Conservation (phyloP, 2,113 vertebrate species). For the Phaethornis superciliosus region DNA sequence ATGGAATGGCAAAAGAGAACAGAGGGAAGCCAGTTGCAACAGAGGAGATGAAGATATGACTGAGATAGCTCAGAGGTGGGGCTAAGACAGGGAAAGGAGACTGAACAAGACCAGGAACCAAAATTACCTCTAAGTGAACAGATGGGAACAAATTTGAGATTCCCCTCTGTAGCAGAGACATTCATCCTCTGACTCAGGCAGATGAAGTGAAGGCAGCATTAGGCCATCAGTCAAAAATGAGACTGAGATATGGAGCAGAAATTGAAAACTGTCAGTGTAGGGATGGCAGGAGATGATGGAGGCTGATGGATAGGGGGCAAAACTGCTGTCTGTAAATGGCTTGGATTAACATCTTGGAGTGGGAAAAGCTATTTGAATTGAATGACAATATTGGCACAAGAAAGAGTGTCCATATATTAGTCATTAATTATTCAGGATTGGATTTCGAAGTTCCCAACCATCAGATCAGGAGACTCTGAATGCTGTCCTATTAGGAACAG, state of each 20-base stretch:
- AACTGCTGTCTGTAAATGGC: background rate
- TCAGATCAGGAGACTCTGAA: background rate
- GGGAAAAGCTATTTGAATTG: background rate
- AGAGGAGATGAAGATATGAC: background rate
- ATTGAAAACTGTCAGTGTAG: background rate
- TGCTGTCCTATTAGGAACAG: background rate
- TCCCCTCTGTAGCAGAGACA: background rate
- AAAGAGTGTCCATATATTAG: background rate
- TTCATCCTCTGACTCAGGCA: background rate
- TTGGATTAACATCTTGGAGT: background rate
- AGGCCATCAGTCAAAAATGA: background rate
- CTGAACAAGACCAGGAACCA: background rate
- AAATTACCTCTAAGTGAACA: background rate
- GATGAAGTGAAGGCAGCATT: background rate
- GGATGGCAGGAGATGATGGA: background rate
- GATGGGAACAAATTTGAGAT: background rate
- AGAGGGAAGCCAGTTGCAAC: constrained; percentile 6
- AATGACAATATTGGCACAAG: background rate
- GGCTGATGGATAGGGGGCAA: background rate
- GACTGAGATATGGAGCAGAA: background rate
- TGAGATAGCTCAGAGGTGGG: constrained; percentile 3
- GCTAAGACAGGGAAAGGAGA: background rate
- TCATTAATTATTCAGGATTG: background rate
- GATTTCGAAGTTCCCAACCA: background rate
- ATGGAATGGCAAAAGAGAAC: constrained; percentile 17